Evolutionary conservation across 2,113 vertebrate genomes (phyloP).

Genomic region (Barbus barbus): DNA sequence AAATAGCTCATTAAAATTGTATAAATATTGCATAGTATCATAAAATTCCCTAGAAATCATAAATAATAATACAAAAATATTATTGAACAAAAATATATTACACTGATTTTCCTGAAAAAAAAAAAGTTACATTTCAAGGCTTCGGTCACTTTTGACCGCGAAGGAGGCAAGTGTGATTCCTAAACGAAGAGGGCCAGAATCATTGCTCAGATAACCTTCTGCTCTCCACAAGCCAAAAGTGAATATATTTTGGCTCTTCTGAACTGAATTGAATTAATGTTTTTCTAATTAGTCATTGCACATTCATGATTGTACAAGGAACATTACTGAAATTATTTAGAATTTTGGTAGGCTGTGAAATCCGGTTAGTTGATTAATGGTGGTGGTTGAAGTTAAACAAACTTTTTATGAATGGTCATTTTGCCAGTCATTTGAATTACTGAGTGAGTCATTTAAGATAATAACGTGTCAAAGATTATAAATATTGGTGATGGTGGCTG

Average conservation of each 20-base stretch:
- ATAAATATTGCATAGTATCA: no score
- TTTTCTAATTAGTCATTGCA: not conserved
- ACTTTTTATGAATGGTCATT: not conserved
- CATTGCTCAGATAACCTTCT: constrained; percentile 23
- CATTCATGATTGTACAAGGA: not conserved
- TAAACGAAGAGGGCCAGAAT: no score
- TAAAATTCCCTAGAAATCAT: no score
- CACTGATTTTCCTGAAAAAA: no score
- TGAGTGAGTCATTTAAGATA: constrained; percentile 2
- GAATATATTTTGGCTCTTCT: not conserved
- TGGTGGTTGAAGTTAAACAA: not conserved
- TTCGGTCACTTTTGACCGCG: no score
- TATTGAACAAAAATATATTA: no score
- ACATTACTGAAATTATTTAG: not conserved
- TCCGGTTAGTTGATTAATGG: not conserved
- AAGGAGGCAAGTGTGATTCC: no score
- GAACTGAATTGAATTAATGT: not conserved
- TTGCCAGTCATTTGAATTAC: not conserved
- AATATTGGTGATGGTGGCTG: no score
- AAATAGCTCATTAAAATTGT: no score
- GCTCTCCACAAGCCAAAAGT: constrained; percentile 1
- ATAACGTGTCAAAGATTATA: constrained; percentile 28
- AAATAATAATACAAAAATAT: no score
- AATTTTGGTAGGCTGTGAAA: not conserved
- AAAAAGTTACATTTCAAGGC: no score